phyloP scores from a whole-genome alignment of 2,797 vertebrate species.

The Pseudopleuronectes americanus region DNA sequence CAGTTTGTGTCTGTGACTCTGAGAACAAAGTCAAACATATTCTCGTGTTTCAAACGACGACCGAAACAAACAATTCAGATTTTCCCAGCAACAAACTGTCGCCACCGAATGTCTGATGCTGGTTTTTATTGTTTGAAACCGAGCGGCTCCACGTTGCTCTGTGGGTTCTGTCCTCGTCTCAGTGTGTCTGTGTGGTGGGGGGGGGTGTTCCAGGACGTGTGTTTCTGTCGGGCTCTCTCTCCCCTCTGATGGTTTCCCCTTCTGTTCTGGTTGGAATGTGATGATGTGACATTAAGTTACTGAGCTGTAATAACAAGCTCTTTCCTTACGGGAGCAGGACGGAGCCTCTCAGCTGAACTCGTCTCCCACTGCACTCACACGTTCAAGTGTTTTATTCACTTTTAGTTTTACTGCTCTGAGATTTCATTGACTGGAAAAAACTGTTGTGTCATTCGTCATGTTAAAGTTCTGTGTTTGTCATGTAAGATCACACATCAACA shows the following conservation, averaged over 20 bases:
- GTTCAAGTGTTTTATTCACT: too few relatives aligned
- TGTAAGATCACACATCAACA: not conserved
- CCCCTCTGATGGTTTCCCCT: conserved; percentile 52
- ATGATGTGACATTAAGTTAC: conserved; percentile 55
- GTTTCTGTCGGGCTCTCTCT: conserved; percentile 32
- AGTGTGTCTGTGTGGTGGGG: not conserved
- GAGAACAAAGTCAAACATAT: conserved; percentile 2
- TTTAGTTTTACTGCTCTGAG: not conserved
- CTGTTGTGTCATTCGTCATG: not conserved
- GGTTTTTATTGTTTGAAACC: conserved; percentile 27
- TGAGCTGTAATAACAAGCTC: conserved; percentile 35
- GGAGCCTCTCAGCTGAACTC: conserved; percentile 13
- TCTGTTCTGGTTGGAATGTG: conserved; percentile 43
- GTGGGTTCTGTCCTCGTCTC: conserved; percentile 25
- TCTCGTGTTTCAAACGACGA: conserved; percentile 7
- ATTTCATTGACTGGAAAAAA: conserved; percentile 13
- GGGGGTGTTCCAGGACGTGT: conserved; percentile 2
- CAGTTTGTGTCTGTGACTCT: conserved; percentile 2
- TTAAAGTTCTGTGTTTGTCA: too few relatives aligned
- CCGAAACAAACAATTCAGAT: not conserved
- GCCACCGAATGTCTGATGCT: conserved; percentile 35
- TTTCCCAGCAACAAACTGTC: not conserved
- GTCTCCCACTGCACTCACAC: not conserved
- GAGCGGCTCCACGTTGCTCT: conserved; percentile 18
- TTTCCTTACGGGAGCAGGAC: conserved; percentile 27